Evolutionary conservation across 2,888 invertebrate species (phyloP).

Genomic region (Plemyria rubiginata): DNA sequence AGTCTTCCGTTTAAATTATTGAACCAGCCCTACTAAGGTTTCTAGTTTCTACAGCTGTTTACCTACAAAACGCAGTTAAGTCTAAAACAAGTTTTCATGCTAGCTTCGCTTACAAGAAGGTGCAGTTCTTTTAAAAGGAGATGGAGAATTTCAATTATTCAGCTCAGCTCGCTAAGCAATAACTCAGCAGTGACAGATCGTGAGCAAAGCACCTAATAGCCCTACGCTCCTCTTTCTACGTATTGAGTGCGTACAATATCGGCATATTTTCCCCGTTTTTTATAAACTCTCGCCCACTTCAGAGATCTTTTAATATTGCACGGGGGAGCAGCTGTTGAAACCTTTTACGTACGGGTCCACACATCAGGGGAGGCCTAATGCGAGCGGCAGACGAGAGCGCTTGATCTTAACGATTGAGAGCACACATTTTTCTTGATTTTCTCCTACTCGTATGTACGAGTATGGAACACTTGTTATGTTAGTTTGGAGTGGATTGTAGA

Average conservation of each 20-base stretch:
- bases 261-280: conserved; percentile 52
- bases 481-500: conserved; percentile 32
- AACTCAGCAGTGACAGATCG: conserved; percentile 44
- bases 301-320: conserved; percentile 74
- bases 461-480: conserved; percentile 37
- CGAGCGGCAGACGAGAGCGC: conserved; percentile 59
- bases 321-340: conserved; percentile 74
- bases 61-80: not conserved
- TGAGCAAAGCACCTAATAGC: conserved; percentile 48
- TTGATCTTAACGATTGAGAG: conserved; percentile 57
- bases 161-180: conserved; percentile 39
- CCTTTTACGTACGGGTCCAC: conserved; percentile 64
- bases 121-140: conserved; percentile 19
- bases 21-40: not conserved
- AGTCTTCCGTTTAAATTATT: not conserved
- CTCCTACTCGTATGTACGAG: conserved; percentile 34
- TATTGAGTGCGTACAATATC: conserved; percentile 43
- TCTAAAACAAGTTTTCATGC: conserved; percentile 4
- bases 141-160: conserved; percentile 31
- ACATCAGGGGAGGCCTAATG: conserved; percentile 58
- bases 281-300: conserved; percentile 67
- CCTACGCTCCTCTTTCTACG: conserved; percentile 29
- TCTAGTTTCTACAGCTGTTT: conserved; percentile 9
- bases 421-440: conserved; percentile 57
- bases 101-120: conserved; percentile 11